Evolutionary conservation across 2,888 invertebrate genomes (phyloP), one percentile per base, ranked within the genome.

Genomic region (Cheilosia urbana): DNA sequence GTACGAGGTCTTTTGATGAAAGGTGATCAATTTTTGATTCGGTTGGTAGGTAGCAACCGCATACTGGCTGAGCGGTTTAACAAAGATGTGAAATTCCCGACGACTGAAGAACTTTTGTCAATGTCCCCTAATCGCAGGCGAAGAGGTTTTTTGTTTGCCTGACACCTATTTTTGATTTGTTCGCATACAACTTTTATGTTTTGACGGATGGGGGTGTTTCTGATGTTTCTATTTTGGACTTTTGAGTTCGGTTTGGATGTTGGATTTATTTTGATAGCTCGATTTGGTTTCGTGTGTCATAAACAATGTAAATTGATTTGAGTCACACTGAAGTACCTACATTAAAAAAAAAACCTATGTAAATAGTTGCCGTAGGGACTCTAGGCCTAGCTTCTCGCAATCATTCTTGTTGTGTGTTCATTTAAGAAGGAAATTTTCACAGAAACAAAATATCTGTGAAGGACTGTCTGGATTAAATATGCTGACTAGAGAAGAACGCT

Each of bases 11-110:
- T 76, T 69, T 76, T 65, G 55, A 63, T 55, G 55, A 81, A 65
- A 81, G 69, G 76, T 51, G 63, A 45, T 71, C 53, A 58, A 69
- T 71, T 71, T 81, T 81, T 78, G 55, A 77, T n/a, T n/a, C n/a
- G n/a, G n/a, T n/a, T n/a, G n/a, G n/a, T n/a, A n/a, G n/a, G n/a
- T n/a, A n/a, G n/a, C n/a, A 49, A 65, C 4, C 55, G 24, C 40
- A 72, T 19, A 2, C 42, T 34, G 40, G 27, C 24, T 40, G 30
- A 40, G 17, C 37, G 53, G 19, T 62, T 19, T 60, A 73, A 75
- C 62, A 68, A 57, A 53, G 60, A 75, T 55, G 58, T 65, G 57
- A 51, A 68, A 57, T 49, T 69, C 42, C 24, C 21, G 55, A 47
- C 40, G 62, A 55, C 55, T 55, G 40, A 24, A 40, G 42, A 19